Percentiles rank a stretch among this genome's conserved stretches.
These are phyloP conservation scores for Linnaemya tessellans DNA, from an alignment of 2,888 invertebrate genomes.

Conservation along the genomic window DNA sequence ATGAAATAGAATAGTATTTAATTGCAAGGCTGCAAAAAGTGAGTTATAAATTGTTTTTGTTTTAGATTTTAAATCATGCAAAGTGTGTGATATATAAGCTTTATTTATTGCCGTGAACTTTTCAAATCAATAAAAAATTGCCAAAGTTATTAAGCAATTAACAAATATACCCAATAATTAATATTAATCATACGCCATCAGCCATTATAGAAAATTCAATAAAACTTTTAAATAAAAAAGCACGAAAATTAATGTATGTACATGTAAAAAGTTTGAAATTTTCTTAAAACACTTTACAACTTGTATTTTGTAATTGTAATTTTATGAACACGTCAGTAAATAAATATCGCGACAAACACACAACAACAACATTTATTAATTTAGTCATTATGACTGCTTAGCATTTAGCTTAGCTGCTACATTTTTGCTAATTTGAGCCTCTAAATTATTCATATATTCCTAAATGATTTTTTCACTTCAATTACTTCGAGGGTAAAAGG, in stretches of 20 bases:
- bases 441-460: slow-evolving; percentile 43
- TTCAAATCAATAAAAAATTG: neutral
- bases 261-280: too few relatives aligned
- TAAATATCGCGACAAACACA: too few relatives aligned
- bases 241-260: too few relatives aligned
- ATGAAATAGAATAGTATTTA: neutral
- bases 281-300: too few relatives aligned
- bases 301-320: too few relatives aligned
- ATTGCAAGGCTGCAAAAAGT: neutral
- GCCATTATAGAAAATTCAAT: neutral
- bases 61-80: neutral
- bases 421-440: neutral
- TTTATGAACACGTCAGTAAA: too few relatives aligned
- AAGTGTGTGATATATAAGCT: neutral
- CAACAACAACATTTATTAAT: slow-evolving; percentile 4
- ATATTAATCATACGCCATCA: neutral
- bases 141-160: neutral
- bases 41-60: neutral
- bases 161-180: neutral
- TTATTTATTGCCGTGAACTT: neutral
- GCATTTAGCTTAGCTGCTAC: slow-evolving; percentile 6
- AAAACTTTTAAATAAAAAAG: neutral
- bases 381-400: neutral
- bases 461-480: slow-evolving; percentile 23
- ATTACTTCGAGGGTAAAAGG: slow-evolving; percentile 39